Base-by-base conservation (phyloP, 2,888 invertebrate species). In the Margaritifera margaritifera region DNA sequence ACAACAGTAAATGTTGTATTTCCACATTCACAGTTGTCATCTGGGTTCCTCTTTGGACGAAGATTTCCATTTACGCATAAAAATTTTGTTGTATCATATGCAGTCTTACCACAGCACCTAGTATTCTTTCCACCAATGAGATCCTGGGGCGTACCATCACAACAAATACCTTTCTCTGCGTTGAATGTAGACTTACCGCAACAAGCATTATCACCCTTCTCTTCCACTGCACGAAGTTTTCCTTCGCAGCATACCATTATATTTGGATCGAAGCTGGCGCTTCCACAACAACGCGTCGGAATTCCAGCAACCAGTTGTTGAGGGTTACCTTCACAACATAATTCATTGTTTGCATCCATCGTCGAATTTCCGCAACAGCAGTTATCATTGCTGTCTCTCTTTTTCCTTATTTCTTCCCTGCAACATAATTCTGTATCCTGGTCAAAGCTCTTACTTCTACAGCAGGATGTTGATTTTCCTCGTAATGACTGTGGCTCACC, bases 341-440 rank as follows among this genome's bases (percentile, higher is more conserved):
- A 24, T 55, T 73, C 65, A 19, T 56, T 67, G n/a, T 55, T 52
- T 20, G 73, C 22, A 51, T 65, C 65, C 24, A 73, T 60, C 25
- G 73, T 68, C n/a, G 71, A 64, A 54, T 74, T 74, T 22, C 74
- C 74, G 64, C 74, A 74, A 55, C 74, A 74, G 20, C 71, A 68
- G 51, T 71, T 71, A 52, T 74, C 74, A 27, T 66, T 60, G 27
- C 66, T 59, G 11, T 64, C 68, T 24, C 64, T 64, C 56, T 74
- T 74, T 24, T 56, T 20, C 24, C 62, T 71, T 27, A 74, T 51
- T 6, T 27, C 55, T 51, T 71, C 74, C 62, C 68, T 66, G 54
- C 74, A 74, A 55, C 74, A 74, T 20, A 74, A 42, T 51, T 74
- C 74, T n/a, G 71, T 64, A 20, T 58, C 64, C 8, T 68, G 68